phyloP scores from a whole-genome alignment of 2,797 vertebrate species.

The Chrysocyon brachyurus region DNA sequence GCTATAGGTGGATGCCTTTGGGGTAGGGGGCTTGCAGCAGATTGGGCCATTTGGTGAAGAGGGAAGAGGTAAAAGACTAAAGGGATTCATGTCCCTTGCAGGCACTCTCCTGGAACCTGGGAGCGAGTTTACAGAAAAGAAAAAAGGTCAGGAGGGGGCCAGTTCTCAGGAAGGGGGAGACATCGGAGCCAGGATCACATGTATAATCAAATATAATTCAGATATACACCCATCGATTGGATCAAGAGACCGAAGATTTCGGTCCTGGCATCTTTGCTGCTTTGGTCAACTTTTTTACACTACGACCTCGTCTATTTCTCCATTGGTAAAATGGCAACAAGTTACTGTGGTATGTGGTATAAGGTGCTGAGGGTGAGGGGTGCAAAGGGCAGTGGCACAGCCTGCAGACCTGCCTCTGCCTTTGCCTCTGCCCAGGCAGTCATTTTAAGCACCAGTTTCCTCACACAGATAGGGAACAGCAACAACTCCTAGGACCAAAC shows the following conservation, averaged over 20 bases:
- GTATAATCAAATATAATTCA: background rate
- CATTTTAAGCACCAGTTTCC: background rate
- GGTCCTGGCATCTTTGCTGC: background rate
- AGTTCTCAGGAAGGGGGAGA: too few relatives aligned
- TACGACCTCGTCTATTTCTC: background rate
- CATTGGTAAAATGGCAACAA: background rate
- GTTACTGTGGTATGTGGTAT: too few relatives aligned
- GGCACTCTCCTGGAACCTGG: background rate
- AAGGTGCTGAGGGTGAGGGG: accelerated
- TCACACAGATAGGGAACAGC: background rate
- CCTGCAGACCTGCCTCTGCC: background rate
- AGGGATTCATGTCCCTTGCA: background rate
- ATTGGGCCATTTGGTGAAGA: background rate
- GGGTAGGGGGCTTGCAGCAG: background rate
- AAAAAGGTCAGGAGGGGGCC: background rate
- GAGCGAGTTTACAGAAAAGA: background rate
- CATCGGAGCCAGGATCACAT: background rate
- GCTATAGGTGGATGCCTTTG: too few relatives aligned
- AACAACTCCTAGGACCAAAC: background rate
- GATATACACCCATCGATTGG: background rate
- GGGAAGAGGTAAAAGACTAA: too few relatives aligned
- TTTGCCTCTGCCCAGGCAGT: background rate
- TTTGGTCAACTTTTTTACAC: background rate
- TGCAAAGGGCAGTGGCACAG: background rate
- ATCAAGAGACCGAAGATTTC: background rate